Base-by-base conservation (phyloP, 1,140 invertebrate species). In the Leguminivora glycinivorella region DNA sequence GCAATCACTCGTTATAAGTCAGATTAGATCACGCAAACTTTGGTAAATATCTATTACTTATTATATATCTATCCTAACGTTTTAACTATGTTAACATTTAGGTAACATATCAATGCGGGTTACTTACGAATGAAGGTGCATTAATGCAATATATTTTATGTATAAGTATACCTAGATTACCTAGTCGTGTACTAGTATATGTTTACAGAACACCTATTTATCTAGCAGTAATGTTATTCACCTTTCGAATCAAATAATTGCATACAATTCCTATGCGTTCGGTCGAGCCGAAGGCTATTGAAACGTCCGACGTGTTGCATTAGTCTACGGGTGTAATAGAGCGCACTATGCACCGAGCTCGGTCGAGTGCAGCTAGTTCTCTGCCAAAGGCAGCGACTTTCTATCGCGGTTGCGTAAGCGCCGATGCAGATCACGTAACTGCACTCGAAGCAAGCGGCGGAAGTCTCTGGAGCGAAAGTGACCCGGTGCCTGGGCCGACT, bases 391-490 rank as follows among this genome's bases (percentile, higher is more conserved):
- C 76, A 78, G 78, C 81, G 87, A 89, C 89, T 91, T 91, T 91
- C 89, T 90, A 89, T 83, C 79, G 79, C 47, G 74, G 80, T 90
- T 90, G 85, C 83, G 89, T 82, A 90, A 90, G 77, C 56, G 70
- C 56, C 80, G 81, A 89, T 89, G 85, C 82, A 83, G 82, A 85
- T 88, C 87, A 89, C 87, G 89, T 90, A 91, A 91, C 87, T 83
- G 81, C 81, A 82, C 79, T 81, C 80, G 67, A 75, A 80, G 85
- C 83, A 84, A 84, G 76, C 83, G 82, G 83, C 89, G 89, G 89
- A 90, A 91, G 88, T 89, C 79, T 84, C 75, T 79, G 79, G 78
- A 83, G 88, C 81, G 79, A 89, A 79, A 85, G 83, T 88, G 88
- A 88, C 84, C 87, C 75, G 79, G 56, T 75, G 73, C 70, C 63